Evolutionary conservation across 2,797 vertebrate genomes (phyloP).

Genomic region (Manis pentadactyla): DNA sequence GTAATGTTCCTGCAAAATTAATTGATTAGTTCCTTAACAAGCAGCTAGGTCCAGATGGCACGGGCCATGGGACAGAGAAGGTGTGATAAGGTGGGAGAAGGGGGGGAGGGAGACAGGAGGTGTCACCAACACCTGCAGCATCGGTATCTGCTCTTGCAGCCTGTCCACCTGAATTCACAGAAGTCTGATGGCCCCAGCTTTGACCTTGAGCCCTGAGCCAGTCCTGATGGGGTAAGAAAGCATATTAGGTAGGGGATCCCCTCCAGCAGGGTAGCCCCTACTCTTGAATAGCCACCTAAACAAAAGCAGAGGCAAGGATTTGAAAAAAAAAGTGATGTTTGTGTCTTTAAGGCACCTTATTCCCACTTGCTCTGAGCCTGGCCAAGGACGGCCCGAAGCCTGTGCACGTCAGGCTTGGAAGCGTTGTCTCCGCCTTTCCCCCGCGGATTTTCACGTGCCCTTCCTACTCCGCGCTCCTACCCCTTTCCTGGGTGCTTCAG

Average conservation of each 20-base stretch:
- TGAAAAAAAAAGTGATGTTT: neutral
- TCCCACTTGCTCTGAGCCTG: neutral
- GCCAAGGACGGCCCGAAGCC: neutral
- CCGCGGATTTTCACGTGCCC: neutral
- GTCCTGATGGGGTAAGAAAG: neutral
- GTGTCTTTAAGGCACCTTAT: neutral
- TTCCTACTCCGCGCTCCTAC: too few species aligned
- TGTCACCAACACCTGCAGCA: fast-evolving
- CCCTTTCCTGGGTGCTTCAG: neutral
- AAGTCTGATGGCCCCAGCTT: neutral
- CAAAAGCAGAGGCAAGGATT: neutral
- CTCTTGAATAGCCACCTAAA: neutral
- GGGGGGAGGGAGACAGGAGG: neutral
- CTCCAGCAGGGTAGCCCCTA: neutral
- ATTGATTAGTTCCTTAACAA: neutral
- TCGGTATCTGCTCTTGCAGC: neutral
- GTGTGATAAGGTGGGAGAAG: neutral
- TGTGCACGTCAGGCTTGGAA: neutral
- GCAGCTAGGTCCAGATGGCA: neutral
- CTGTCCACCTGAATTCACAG: neutral
- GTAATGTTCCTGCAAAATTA: neutral
- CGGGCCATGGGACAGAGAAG: neutral
- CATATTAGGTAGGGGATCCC: too few species aligned
- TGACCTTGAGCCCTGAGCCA: neutral
- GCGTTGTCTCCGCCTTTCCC: neutral